Base-by-base conservation (phyloP, 35 echinoderm and acorn worm species). In the Anneissia japonica region DNA sequence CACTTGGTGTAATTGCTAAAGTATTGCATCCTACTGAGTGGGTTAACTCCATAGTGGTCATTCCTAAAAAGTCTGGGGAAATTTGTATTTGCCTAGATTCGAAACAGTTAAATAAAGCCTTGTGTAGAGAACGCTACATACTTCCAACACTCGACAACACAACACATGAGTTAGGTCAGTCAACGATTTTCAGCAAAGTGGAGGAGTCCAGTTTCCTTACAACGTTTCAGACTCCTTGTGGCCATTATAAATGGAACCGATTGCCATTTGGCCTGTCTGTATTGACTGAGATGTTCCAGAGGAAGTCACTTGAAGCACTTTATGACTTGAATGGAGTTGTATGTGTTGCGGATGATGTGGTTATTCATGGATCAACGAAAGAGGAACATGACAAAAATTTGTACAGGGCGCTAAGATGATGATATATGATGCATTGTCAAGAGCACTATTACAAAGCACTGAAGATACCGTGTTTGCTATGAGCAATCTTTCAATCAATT, bases 311-410 rank as follows among this genome's bases (percentile, higher is more conserved):
- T 30, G 32, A 75, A 7, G 32, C 26, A 75, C 73, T 75, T 4
- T 7, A 75, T 75, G 73, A 33, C 32, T 30, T 75, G 32, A 3
- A 75, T 75, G 73, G 73, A 30, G 32, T 75, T 5, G 73, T 30
- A 1, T 85, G 86, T 51, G 77, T 26, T 30, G 32, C 90, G 32
- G 91, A 89, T 89, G 85, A 88, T 81, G 72, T 88, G 16, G 77
- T 88, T 74, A 46, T 88, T 38, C 73, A 82, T 75, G 90, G 90
- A 17, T 75, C 12, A 34, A 72, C n/a, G 31, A 38, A 46, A 29
- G 39, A 33, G 31, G 32, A 86, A 28, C 83, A 91, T 73, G 83
- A 80, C 30, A 35, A 0, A 46, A 32, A 26, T 93, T 80, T 46
- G 32, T 34, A 32, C 34, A 74, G 14, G 91, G 75, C 13, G 87